Percentiles rank a stretch among this genome's conserved stretches.
Evolutionary conservation across 2,888 invertebrate genomes (phyloP).

Genomic region (Augiades crinisus): DNA sequence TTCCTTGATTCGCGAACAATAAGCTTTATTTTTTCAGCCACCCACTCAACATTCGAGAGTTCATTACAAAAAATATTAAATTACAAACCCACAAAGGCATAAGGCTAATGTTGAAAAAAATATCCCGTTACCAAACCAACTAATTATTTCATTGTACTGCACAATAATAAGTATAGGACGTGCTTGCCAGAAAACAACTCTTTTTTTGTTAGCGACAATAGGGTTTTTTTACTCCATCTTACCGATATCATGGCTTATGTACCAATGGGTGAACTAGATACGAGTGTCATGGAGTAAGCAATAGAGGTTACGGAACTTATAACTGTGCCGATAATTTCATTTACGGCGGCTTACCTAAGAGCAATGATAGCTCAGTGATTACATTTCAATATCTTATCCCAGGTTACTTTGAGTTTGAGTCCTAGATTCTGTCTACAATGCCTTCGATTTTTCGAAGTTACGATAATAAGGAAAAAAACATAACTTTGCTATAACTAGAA

Average conservation of each 20-base stretch:
- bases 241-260: conserved; percentile 55
- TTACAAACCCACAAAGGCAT: conserved; percentile 68
- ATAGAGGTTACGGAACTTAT: not conserved
- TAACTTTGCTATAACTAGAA: no score
- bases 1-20: conserved; percentile 49
- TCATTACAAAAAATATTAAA: conserved; percentile 76
- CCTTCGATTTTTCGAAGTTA: no score
- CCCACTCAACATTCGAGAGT: conserved; percentile 57
- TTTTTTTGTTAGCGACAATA: conserved; percentile 69
- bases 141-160: conserved; percentile 76
- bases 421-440: no score
- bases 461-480: no score
- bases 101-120: conserved; percentile 60
- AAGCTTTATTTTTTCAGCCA: conserved; percentile 49
- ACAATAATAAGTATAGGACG: conserved; percentile 67
- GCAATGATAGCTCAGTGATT: no score
- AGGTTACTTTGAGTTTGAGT: no score
- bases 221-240: conserved; percentile 57
- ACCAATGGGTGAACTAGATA: conserved; percentile 9
- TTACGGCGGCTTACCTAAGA: no score
- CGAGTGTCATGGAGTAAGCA: not conserved
- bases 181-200: conserved; percentile 68
- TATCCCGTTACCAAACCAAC: conserved; percentile 69
- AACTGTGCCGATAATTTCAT: no score
- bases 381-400: no score